phyloP scores from a whole-genome alignment of 2,888 invertebrate genomes.

The Epirrita christyi region DNA sequence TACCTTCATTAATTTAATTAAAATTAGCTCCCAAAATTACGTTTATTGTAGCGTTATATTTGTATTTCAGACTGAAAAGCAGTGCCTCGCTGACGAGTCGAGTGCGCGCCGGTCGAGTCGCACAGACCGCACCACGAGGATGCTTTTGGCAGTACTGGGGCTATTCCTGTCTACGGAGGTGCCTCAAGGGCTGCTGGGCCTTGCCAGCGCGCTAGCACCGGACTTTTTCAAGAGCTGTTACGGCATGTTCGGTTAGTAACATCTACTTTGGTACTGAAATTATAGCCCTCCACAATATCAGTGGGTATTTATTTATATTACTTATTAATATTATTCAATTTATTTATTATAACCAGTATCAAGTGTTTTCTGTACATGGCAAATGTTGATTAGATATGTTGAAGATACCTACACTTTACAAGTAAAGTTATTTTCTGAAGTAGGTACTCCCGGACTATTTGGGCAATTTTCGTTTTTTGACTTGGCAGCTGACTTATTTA shows the following conservation, averaged over 20 bases:
- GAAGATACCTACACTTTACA: not conserved
- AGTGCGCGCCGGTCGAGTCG: conserved; percentile 69
- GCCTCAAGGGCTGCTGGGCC: conserved; percentile 93
- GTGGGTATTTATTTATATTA: too few relatives aligned
- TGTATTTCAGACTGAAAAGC: conserved; percentile 69
- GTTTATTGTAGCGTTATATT: too few relatives aligned
- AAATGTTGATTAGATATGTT: too few relatives aligned
- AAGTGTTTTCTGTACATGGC: too few relatives aligned
- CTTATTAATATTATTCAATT: too few relatives aligned
- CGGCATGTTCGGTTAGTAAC: conserved; percentile 88
- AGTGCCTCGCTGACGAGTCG: conserved; percentile 72
- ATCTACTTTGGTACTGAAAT: not conserved
- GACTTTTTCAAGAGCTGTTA: conserved; percentile 93
- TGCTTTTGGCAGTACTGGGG: conserved; percentile 94
- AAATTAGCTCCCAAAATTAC: too few relatives aligned
- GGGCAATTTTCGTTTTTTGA: too few relatives aligned
- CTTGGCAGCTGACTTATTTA: too few relatives aligned
- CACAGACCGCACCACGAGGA: conserved; percentile 94
- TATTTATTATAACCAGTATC: too few relatives aligned
- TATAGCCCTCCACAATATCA: too few relatives aligned
- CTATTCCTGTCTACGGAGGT: conserved; percentile 95
- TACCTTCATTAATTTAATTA: too few relatives aligned
- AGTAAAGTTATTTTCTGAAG: not conserved
- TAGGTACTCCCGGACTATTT: too few relatives aligned
- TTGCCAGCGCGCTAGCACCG: conserved; percentile 91